Percentiles rank a stretch among this genome's conserved stretches.
These are phyloP conservation scores for Agonopterix heracliana DNA, from an alignment of 2,888 invertebrate species.

Conservation along the genomic window DNA sequence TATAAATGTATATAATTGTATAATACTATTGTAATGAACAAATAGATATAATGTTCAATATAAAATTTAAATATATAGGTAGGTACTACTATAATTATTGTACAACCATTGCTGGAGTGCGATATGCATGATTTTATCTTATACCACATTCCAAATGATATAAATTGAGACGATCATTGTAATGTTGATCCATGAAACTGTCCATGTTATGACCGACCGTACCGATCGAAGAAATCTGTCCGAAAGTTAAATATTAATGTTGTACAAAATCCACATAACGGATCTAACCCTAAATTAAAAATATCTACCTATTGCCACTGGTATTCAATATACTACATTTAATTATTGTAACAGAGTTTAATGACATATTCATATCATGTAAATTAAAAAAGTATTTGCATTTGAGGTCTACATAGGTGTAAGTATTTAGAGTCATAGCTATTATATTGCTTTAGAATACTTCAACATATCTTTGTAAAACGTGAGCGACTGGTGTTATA, in stretches of 20 bases:
- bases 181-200: background rate
- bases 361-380: slow-evolving; percentile 76
- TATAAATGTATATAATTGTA: slow-evolving; percentile 70
- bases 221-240: background rate
- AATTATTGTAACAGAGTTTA: slow-evolving; percentile 67
- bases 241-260: background rate
- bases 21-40: slow-evolving; percentile 52
- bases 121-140: slow-evolving; percentile 69
- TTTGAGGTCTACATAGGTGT: slow-evolving; percentile 74
- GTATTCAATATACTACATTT: slow-evolving; percentile 50
- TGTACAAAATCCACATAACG: background rate
- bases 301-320: slow-evolving; percentile 42
- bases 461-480: slow-evolving; percentile 73
- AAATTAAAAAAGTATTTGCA: slow-evolving; percentile 74
- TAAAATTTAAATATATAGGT: slow-evolving; percentile 28
- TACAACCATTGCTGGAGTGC: slow-evolving; percentile 49
- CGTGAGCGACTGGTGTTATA: slow-evolving; percentile 55
- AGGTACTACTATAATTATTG: slow-evolving; percentile 21
- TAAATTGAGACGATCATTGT: slow-evolving; percentile 17
- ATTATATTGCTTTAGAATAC: slow-evolving; percentile 74
- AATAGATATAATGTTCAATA: slow-evolving; percentile 50
- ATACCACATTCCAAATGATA: slow-evolving; percentile 66
- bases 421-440: slow-evolving; percentile 74
- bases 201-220: too few species aligned
- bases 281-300: slow-evolving; percentile 14